Conservation (phyloP, 2,797 vertebrate species). For the Phataginus tricuspis region DNA sequence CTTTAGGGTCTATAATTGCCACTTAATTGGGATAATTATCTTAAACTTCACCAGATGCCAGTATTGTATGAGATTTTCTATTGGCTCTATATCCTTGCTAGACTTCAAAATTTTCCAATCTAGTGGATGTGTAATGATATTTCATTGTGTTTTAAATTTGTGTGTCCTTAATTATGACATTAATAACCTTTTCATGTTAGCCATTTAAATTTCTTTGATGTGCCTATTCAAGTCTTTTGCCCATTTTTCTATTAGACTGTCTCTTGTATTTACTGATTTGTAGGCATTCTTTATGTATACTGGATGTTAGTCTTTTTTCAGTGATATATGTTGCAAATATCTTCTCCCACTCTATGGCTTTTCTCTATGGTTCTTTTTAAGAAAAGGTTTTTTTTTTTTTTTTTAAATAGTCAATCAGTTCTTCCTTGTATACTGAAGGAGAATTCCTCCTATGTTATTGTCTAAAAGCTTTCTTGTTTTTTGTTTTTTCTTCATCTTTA, state of each 20-base stretch:
- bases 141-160: constrained; percentile 35
- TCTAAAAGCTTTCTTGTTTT: background rate
- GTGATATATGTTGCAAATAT: background rate
- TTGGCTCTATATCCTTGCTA: background rate
- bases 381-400: background rate
- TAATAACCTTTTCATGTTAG: background rate
- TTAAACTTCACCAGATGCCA: background rate
- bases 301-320: background rate
- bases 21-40: background rate
- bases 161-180: background rate
- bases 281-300: background rate
- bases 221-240: constrained; percentile 1
- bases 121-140: background rate
- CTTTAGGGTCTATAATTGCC: background rate
- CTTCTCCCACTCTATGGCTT: background rate
- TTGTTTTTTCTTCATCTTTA: background rate
- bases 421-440: background rate
- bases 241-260: constrained; percentile 7
- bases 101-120: background rate
- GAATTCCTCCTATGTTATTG: background rate
- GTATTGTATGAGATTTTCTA: background rate
- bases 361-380: constrained; percentile 4
- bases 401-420: background rate
- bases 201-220: constrained; percentile 36
- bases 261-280: background rate